phyloP scores from a whole-genome alignment of 2,113 vertebrate genomes.

The Pluvialis apricaria region DNA sequence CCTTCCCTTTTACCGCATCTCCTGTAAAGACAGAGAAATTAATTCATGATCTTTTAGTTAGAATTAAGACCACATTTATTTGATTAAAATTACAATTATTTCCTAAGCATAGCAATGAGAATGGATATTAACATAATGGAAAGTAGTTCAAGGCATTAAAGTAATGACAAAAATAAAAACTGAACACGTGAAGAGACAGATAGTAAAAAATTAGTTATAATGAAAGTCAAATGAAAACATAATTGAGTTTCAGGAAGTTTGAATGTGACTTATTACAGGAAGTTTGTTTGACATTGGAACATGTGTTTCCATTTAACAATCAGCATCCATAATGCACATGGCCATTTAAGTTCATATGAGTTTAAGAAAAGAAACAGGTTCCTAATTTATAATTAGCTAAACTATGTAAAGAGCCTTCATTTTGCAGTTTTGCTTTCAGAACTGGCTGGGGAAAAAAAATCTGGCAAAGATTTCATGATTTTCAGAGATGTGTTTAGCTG shows the following conservation, averaged over 20 bases:
- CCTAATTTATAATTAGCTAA: slow-evolving; percentile 11
- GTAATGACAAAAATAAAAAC: slow-evolving; percentile 13
- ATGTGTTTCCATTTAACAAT: slow-evolving; percentile 7
- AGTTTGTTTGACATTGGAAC: neutral
- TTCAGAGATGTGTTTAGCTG: neutral
- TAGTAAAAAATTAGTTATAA: neutral
- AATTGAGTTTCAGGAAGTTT: neutral
- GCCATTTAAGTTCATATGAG: neutral
- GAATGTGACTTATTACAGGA: neutral
- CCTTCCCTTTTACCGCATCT: neutral
- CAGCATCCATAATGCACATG: neutral
- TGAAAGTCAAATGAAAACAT: slow-evolving; percentile 10
- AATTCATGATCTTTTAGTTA: neutral
- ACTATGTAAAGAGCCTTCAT: neutral
- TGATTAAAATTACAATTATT: slow-evolving; percentile 28
- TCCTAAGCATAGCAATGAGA: neutral
- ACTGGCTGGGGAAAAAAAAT: neutral
- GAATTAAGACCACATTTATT: neutral
- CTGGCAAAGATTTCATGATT: neutral
- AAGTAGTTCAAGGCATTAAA: neutral
- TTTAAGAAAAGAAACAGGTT: neutral
- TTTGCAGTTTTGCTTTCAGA: neutral
- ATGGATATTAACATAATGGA: neutral
- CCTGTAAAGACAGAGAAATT: neutral
- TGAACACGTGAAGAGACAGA: neutral